These are phyloP conservation scores for Xiphias gladius DNA, from an alignment of 2,113 vertebrate genomes.

Conservation along the genomic window DNA sequence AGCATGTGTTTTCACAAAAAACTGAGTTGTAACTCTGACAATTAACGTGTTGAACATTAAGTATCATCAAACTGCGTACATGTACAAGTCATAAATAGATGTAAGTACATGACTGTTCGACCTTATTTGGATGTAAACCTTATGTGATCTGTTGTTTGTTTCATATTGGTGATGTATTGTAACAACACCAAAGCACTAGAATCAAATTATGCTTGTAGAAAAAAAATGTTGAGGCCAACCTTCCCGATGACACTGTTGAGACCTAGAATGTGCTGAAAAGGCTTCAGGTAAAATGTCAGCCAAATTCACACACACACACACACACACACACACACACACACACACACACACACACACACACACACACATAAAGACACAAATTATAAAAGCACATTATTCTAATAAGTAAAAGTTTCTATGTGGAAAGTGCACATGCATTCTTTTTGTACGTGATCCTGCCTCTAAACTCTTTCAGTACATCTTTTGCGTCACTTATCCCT, in stretches of 20 bases:
- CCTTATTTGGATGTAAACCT: conserved; percentile 28
- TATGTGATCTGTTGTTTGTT: neutral
- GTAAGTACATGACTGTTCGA: neutral
- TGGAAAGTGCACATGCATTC: neutral
- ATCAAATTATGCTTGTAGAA: conserved; percentile 8
- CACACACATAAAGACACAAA: neutral
- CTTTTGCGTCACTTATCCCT: conserved; percentile 21
- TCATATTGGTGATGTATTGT: neutral
- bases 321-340: neutral
- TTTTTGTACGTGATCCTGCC: conserved; percentile 8
- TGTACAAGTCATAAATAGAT: conserved; percentile 8
- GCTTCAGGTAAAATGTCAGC: conserved; percentile 22
- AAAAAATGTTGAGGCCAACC: neutral
- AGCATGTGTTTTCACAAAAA: neutral
- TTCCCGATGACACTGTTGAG: neutral
- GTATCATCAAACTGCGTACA: neutral
- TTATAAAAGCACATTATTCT: neutral
- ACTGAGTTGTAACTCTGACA: neutral
- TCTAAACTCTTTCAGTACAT: conserved; percentile 2
- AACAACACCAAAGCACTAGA: neutral
- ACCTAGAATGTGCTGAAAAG: neutral
- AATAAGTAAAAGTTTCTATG: conserved; percentile 1
- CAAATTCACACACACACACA: neutral
- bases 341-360: neutral
- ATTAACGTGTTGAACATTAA: conserved; percentile 1